These are phyloP conservation scores for Pterocles orientalis DNA, from an alignment of 2,113 vertebrate genomes.

Conservation along the genomic window DNA sequence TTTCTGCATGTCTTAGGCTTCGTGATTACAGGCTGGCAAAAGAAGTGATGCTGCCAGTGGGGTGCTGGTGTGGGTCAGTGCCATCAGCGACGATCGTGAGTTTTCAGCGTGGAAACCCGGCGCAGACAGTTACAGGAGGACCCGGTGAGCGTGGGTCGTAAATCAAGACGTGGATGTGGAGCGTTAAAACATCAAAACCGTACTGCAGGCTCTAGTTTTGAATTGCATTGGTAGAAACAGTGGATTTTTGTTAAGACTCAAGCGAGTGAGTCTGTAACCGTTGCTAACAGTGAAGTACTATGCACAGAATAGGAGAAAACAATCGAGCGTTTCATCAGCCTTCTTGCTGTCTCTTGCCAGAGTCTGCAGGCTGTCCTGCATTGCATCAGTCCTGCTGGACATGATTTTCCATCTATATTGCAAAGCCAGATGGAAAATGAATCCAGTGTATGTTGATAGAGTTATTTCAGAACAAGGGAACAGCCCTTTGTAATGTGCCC, in stretches of 20 bases:
- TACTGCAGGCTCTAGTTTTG: not conserved
- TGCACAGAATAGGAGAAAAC: constrained; percentile 24
- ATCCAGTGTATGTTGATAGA: not conserved
- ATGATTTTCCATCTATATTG: not conserved
- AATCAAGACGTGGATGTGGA: not conserved
- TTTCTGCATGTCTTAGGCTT: not conserved
- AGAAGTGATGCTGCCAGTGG: not conserved
- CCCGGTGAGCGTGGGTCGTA: not conserved
- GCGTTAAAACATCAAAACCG: not conserved
- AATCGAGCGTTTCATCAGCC: constrained; percentile 24
- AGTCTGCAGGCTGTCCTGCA: not conserved
- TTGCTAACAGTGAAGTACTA: constrained; percentile 5
- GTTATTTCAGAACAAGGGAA: not conserved
- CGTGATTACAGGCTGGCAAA: not conserved
- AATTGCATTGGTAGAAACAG: not conserved
- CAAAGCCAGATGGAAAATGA: constrained; percentile 1
- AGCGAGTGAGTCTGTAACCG: not conserved
- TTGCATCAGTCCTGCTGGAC: constrained; percentile 28
- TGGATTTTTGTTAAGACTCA: not conserved
- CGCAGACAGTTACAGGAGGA: not conserved
- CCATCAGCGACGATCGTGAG: rapidly evolving
- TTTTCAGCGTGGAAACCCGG: not conserved
- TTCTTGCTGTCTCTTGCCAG: constrained; percentile 14
- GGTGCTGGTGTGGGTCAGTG: not conserved
- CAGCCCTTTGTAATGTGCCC: not conserved